Base-by-base conservation (phyloP, 2,888 invertebrate genomes). In the Bembecia ichneumoniformis region DNA sequence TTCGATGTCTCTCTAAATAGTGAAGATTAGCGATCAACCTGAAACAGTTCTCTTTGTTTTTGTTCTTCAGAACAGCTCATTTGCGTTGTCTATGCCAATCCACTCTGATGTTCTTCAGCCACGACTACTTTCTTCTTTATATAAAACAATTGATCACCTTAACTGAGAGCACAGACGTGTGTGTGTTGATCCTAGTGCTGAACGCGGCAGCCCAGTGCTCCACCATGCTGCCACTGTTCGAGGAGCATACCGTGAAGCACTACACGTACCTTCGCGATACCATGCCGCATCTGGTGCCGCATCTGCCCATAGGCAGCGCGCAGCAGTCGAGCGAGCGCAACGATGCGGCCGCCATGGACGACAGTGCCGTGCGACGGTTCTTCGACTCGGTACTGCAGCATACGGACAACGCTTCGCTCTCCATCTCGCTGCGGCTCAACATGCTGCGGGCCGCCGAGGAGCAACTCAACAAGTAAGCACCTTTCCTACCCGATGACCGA, bases 201-300 rank as follows among this genome's bases (percentile, higher is more conserved):
- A 99, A 98, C 82, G 98, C 98, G 10, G 98, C 98, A 0, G 91
- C 94, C 58, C 92, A 94, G 70, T 94, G 96, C 71, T 93, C 95
- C 47, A 95, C 97, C 11, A 96, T 99, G 89, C 88, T 95, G 55
- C 94, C 97, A 5, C 87, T 99, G 48, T 93, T 99, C 69, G 97
- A 98, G 51, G 94, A 96, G 56, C 96, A 97, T 71, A 96, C 96
- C 0, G 88, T 94, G 49, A 92, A 96, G 49, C 99, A 99, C 81
- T 99, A 98, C 84, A 92, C 93, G 0, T 98, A 98, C 74, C 86
- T 98, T 43, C 88, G 96, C 3, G 97, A 97, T 74, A 96, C 96
- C 10, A 94, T 97, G 92, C 96, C 97, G 2, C 91, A 94, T 63
- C 88, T 98, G 17, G 96, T 98, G 35, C 98, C 98, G 0, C 87